Conservation (phyloP, 1,140 invertebrate species). For the Hesperophylax magnus region DNA sequence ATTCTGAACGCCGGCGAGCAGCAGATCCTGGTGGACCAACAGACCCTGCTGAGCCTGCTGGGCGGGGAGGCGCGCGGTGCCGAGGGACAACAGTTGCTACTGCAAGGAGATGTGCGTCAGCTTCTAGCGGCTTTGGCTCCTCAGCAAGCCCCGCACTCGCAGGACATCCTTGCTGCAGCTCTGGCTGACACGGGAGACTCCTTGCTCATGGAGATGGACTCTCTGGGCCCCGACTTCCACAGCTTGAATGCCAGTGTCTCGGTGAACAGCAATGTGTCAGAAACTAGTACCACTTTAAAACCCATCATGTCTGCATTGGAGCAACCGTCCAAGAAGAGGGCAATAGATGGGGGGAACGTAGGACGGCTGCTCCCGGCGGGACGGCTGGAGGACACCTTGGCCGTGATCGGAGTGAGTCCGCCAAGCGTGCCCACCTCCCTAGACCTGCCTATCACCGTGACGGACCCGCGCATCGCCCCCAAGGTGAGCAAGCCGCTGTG, state of each 20-base stretch:
- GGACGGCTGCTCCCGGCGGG: constrained; percentile 66
- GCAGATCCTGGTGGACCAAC: constrained; percentile 59
- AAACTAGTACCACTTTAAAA: constrained; percentile 81
- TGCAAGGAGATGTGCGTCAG: constrained; percentile 51
- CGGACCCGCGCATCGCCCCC: constrained; percentile 76
- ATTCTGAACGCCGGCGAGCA: constrained; percentile 63
- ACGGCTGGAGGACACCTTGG: constrained; percentile 71
- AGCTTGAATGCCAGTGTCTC: constrained; percentile 70
- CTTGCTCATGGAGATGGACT: constrained; percentile 61
- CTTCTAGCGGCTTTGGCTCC: constrained; percentile 53
- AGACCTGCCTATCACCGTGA: constrained; percentile 79
- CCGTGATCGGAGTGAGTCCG: constrained; percentile 72
- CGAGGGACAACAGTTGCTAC: constrained; percentile 51
- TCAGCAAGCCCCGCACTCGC: constrained; percentile 59
- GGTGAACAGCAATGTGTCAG: constrained; percentile 73
- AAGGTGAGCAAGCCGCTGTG: constrained; percentile 59
- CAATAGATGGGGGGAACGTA: constrained; percentile 63
- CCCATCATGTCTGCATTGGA: constrained; percentile 87
- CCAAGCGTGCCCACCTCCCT: constrained; percentile 74
- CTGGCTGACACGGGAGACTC: constrained; percentile 78
- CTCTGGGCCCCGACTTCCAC: constrained; percentile 68
- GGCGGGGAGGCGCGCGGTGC: constrained; percentile 41
- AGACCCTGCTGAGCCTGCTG: constrained; percentile 55
- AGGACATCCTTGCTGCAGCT: constrained; percentile 83
- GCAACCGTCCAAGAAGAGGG: constrained; percentile 74